Evolutionary conservation across 2,113 vertebrate species (phyloP).

Genomic region (Lethenteron reissneri): DNA sequence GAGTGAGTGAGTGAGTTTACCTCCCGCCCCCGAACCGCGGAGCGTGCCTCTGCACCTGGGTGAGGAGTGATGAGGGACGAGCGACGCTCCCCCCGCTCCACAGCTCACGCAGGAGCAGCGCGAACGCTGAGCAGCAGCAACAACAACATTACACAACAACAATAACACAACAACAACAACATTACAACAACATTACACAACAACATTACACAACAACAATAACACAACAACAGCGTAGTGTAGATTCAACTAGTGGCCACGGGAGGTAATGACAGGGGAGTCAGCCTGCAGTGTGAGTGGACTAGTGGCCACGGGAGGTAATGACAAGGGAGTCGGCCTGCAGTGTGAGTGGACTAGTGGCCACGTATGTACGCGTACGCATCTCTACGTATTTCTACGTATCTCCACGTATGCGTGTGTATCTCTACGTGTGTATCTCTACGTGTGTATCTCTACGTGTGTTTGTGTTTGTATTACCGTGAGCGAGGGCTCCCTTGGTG

Average conservation of each 20-base stretch:
- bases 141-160: not conserved
- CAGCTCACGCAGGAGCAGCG: constrained; percentile 59
- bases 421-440: too few species aligned
- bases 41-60: constrained; percentile 66
- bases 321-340: too few species aligned
- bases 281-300: too few species aligned
- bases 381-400: too few species aligned
- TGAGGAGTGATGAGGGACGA: constrained; percentile 73
- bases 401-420: too few species aligned
- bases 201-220: not conserved
- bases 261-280: too few species aligned
- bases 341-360: too few species aligned
- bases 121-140: constrained; percentile 37
- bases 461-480: constrained; percentile 26
- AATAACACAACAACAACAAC: not conserved
- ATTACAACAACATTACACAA: not conserved
- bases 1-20: constrained; percentile 21
- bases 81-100: constrained; percentile 62
- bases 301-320: too few species aligned
- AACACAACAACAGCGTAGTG: too few species aligned
- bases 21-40: constrained; percentile 77
- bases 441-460: too few species aligned
- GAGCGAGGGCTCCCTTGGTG: constrained; percentile 41
- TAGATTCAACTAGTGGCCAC: too few species aligned
- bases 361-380: too few species aligned